Evolutionary conservation across 2,113 vertebrate species (phyloP), one percentile per base, ranked within the genome.

Genomic region (Maylandia zebra): DNA sequence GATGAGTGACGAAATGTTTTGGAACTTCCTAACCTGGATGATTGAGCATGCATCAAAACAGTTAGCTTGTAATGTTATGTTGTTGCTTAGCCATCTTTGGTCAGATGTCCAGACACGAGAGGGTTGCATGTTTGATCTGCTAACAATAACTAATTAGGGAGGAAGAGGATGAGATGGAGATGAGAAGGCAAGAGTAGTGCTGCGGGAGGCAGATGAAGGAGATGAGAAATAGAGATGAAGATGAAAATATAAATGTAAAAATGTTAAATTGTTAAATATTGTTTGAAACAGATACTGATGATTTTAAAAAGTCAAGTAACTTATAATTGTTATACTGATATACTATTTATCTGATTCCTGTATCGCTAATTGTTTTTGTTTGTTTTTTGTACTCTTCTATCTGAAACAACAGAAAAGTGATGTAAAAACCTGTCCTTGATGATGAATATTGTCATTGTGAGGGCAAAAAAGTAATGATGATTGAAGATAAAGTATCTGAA

Each of bases 81-180:
- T 66, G 34, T 1, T 66, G 19, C 0, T 66, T 66, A 38, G 34
- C 61, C 10, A 16, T 59, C 27, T 59, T 14, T 32, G 27, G 14
- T 61, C 27, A 61, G 27, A 6, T 32, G 0, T 66, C 34, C 61
- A 3, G 10, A 66, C 19, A 66, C 0, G 4, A 34, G 34, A 66
- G 34, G 61, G 19, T 66, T 0, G 3, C 61, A 38, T 22, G 61
- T 66, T 0, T 66, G 34, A 66, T 66, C 34, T 66, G 61, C 61
- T 66, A 38, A 66, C 61, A 38, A 22, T 66, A 38, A 22, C 34
- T 66, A 22, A 66, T 38, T 66, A 66, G 11, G 34, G 34, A 66
- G 61, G 61, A 66, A 66, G 19, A 66, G 61, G 61, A 66, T 66
- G 34, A 66, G 10, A 3, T 1, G 34, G 10, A 22, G 19, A 66